These are phyloP conservation scores for Dorcus hopei DNA, from an alignment of 2,888 invertebrate species.

Conservation along the genomic window DNA sequence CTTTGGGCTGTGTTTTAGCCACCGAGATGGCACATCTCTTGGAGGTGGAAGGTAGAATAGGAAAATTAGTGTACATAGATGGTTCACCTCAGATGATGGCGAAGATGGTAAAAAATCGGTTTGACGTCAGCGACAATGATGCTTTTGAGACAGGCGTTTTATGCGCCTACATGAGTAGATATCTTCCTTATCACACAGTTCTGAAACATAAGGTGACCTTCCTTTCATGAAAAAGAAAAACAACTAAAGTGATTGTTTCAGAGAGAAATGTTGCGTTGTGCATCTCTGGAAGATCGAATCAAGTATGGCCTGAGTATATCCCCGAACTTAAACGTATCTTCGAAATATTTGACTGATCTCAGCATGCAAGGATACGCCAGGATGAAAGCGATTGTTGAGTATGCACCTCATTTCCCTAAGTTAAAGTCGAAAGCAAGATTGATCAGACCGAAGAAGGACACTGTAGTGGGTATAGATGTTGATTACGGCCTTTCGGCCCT, in stretches of 20 bases:
- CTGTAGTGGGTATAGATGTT: slow-evolving; percentile 55
- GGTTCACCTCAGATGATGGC: slow-evolving; percentile 69
- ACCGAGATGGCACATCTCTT: slow-evolving; percentile 71
- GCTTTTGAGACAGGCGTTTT: slow-evolving; percentile 56
- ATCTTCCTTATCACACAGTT: slow-evolving; percentile 15
- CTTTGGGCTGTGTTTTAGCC: slow-evolving; percentile 75
- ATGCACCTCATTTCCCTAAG: slow-evolving; percentile 42
- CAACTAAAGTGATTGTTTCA: no score
- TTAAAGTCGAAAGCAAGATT: slow-evolving; percentile 60
- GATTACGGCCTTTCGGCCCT: slow-evolving; percentile 62
- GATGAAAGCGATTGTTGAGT: slow-evolving; percentile 53
- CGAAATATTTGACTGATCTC: slow-evolving; percentile 46
- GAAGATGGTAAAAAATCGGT: slow-evolving; percentile 48
- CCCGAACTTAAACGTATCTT: slow-evolving; percentile 40
- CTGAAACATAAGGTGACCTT: slow-evolving; percentile 13
- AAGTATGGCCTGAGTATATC: slow-evolving; percentile 19
- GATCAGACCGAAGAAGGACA: slow-evolving; percentile 61
- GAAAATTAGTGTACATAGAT: slow-evolving; percentile 70
- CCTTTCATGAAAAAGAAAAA: no score
- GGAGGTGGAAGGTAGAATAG: slow-evolving; percentile 59
- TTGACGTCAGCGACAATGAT: slow-evolving; percentile 47
- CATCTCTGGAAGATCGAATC: slow-evolving; percentile 10
- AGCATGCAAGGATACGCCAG: slow-evolving; percentile 54
- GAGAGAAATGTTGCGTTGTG: not conserved
- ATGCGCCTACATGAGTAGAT: slow-evolving; percentile 51